phyloP scores from a whole-genome alignment of 2,888 invertebrate genomes.

The Miltochrista miniata region DNA sequence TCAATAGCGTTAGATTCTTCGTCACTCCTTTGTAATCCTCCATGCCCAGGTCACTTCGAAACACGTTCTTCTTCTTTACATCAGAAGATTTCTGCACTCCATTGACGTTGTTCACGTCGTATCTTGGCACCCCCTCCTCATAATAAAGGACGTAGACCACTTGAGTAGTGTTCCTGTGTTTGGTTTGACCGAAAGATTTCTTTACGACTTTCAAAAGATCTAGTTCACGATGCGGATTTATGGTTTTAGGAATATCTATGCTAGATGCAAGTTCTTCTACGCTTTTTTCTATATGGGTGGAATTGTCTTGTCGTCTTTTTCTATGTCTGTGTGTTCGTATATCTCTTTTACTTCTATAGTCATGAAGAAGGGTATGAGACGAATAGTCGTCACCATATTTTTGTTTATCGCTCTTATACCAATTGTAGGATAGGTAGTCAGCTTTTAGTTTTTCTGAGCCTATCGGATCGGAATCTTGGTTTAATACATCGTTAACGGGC shows the following conservation, averaged over 20 bases:
- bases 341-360: conserved; percentile 60
- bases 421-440: conserved; percentile 52
- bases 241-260: conserved; percentile 48
- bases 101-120: conserved; percentile 47
- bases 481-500: conserved; percentile 48
- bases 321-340: conserved; percentile 64
- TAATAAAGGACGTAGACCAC: conserved; percentile 76
- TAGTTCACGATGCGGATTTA: no score
- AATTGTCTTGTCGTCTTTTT: conserved; percentile 68
- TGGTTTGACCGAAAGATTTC: conserved; percentile 51
- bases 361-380: conserved; percentile 56
- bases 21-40: conserved; percentile 59
- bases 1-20: conserved; percentile 69
- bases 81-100: conserved; percentile 59
- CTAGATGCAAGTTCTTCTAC: conserved; percentile 51
- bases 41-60: conserved; percentile 67
- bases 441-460: conserved; percentile 53
- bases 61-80: conserved; percentile 63
- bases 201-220: conserved; percentile 54
- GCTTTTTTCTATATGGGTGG: conserved; percentile 48
- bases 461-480: conserved; percentile 28
- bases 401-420: conserved; percentile 58
- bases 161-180: conserved; percentile 56
- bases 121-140: conserved; percentile 67
- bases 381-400: conserved; percentile 64